phyloP scores from a whole-genome alignment of 2,888 invertebrate genomes.

The Tenthredo amoena region DNA sequence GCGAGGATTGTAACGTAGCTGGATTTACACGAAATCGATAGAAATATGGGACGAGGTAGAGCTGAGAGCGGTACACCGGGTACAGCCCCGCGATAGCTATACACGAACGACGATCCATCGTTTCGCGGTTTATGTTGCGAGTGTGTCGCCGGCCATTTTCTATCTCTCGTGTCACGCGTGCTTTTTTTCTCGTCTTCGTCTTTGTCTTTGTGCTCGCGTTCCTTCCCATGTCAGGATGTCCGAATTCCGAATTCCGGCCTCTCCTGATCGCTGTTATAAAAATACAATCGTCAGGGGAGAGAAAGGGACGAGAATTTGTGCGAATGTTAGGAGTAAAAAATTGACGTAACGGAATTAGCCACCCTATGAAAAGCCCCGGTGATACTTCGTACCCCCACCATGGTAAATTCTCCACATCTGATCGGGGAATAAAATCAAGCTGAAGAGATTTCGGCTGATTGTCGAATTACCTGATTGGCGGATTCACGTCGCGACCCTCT shows the following conservation, averaged over 20 bases:
- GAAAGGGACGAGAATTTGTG: neutral
- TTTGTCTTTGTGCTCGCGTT: neutral
- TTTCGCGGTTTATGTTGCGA: conserved; percentile 21
- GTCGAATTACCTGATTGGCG: conserved; percentile 44
- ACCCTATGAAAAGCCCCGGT: neutral
- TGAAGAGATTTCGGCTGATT: conserved; percentile 33
- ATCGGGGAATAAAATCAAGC: neutral
- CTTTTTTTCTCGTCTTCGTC: neutral
- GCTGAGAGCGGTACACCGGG: conserved; percentile 12
- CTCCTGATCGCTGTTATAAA: neutral
- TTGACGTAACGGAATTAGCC: neutral
- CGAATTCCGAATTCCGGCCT: neutral
- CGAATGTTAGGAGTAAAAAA: neutral
- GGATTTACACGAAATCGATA: conserved; percentile 76
- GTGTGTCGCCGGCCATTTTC: conserved; percentile 48
- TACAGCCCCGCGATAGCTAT: conserved; percentile 11
- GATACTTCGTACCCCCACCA: neutral
- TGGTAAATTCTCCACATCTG: conserved; percentile 18
- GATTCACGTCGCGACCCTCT: conserved; percentile 33
- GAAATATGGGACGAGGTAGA: conserved; percentile 71
- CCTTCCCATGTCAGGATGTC: neutral
- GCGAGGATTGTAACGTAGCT: conserved; percentile 61
- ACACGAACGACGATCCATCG: conserved; percentile 40
- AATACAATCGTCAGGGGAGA: neutral
- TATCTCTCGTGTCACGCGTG: conserved; percentile 31